These are phyloP conservation scores for Hesperia comma DNA, from an alignment of 2,888 invertebrate genomes.

Conservation along the genomic window DNA sequence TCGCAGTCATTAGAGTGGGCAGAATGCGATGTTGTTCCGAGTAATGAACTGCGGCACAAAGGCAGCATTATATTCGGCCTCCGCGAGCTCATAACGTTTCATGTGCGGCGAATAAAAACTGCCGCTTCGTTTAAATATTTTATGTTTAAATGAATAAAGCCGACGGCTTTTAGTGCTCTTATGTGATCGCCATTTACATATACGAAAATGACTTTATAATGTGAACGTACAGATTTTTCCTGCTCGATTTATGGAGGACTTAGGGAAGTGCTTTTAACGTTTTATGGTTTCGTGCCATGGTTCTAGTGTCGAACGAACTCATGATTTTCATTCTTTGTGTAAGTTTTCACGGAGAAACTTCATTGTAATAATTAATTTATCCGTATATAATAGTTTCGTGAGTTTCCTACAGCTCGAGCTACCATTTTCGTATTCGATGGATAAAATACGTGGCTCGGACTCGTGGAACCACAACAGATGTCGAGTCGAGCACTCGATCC, in stretches of 20 bases:
- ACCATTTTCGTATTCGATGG: too few relatives aligned
- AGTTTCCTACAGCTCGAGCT: too few relatives aligned
- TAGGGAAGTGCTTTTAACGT: background rate
- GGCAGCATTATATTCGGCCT: conserved; percentile 24
- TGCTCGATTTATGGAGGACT: background rate
- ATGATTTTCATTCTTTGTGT: too few relatives aligned
- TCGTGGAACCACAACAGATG: too few relatives aligned
- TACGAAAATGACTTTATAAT: conserved; percentile 12
- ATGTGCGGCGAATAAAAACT: conserved; percentile 30
- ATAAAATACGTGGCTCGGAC: too few relatives aligned
- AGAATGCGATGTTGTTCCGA: conserved; percentile 21
- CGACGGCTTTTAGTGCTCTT: conserved; percentile 5
- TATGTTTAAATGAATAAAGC: conserved; percentile 30
- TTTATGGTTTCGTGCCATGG: too few relatives aligned
- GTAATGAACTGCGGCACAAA: conserved; percentile 26
- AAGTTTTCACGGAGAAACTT: too few relatives aligned
- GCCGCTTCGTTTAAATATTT: conserved; percentile 31
- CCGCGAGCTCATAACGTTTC: conserved; percentile 30
- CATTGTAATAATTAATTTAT: too few relatives aligned
- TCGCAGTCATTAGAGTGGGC: conserved; percentile 20
- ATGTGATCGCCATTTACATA: conserved; percentile 13
- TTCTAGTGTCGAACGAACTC: too few relatives aligned
- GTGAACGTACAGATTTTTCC: background rate
- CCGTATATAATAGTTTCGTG: too few relatives aligned
- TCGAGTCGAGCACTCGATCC: too few relatives aligned